Conservation (phyloP, 2,888 invertebrate genomes). For the Incurvaria masculella region DNA sequence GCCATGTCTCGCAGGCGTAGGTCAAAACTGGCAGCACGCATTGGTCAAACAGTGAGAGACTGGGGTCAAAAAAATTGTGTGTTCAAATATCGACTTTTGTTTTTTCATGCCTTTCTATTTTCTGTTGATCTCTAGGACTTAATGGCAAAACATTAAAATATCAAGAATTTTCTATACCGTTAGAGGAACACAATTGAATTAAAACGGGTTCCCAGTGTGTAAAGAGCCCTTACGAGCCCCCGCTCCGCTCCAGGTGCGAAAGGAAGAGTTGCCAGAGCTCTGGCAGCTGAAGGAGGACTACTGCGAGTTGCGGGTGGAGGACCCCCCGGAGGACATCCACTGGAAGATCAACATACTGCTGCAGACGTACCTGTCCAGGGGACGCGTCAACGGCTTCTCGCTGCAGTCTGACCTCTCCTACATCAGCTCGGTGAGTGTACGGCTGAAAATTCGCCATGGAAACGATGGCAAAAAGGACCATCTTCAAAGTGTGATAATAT, state of each 20-base stretch:
- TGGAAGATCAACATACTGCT: constrained; percentile 96
- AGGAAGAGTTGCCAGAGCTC: constrained; percentile 92
- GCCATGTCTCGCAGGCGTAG: too few species aligned
- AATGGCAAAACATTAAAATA: too few species aligned
- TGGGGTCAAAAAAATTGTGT: too few species aligned
- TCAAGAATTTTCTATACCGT: too few species aligned
- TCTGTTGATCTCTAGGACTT: too few species aligned
- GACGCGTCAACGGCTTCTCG: constrained; percentile 78
- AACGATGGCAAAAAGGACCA: too few species aligned
- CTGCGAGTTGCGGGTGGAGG: constrained; percentile 75
- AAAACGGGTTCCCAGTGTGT: background rate
- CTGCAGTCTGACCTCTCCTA: constrained; percentile 86
- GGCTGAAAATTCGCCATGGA: too few species aligned
- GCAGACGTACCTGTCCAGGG: constrained; percentile 84
- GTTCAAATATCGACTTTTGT: too few species aligned
- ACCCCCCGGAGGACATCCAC: constrained; percentile 84
- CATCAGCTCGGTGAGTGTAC: constrained; percentile 69
- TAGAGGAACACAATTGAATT: background rate
- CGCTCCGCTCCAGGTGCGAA: constrained; percentile 65
- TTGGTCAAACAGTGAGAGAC: too few species aligned
- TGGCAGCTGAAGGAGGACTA: constrained; percentile 69
- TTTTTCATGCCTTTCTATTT: too few species aligned
- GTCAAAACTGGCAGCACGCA: too few species aligned
- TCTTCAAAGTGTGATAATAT: too few species aligned
- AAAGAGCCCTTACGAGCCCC: background rate